phyloP scores from a whole-genome alignment of 2,113 vertebrate species.

The Aythya baeri region DNA sequence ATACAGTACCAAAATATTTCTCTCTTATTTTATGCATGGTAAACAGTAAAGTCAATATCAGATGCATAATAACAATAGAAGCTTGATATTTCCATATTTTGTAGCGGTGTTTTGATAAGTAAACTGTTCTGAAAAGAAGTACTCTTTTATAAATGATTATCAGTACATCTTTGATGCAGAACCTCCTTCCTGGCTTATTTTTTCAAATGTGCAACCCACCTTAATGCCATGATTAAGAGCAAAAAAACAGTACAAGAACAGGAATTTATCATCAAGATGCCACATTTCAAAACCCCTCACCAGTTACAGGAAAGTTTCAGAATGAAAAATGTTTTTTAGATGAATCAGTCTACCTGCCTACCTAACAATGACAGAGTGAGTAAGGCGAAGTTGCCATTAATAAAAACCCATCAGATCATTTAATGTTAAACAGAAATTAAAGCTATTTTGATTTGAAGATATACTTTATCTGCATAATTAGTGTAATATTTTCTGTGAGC shows the following conservation, averaged over 20 bases:
- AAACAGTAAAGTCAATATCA: background rate
- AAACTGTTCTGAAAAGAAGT: background rate
- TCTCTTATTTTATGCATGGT: background rate
- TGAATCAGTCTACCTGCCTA: background rate
- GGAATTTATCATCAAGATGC: background rate
- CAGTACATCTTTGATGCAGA: background rate
- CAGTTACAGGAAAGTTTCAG: background rate
- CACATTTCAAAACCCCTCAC: background rate
- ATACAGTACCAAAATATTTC: background rate
- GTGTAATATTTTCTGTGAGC: background rate
- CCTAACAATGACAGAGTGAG: background rate
- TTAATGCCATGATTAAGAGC: background rate
- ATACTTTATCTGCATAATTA: background rate
- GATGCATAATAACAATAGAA: background rate
- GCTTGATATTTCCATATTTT: background rate
- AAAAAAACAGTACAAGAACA: background rate
- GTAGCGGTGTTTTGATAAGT: background rate
- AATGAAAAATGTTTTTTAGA: background rate
- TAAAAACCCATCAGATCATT: background rate
- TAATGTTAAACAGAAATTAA: background rate
- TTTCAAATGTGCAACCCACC: background rate
- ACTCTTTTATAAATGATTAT: background rate
- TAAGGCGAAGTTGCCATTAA: background rate
- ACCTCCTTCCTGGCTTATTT: background rate
- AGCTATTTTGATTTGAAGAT: background rate